Base-by-base conservation (phyloP, 1,140 invertebrate genomes). In the Hypsibius dujardini region DNA sequence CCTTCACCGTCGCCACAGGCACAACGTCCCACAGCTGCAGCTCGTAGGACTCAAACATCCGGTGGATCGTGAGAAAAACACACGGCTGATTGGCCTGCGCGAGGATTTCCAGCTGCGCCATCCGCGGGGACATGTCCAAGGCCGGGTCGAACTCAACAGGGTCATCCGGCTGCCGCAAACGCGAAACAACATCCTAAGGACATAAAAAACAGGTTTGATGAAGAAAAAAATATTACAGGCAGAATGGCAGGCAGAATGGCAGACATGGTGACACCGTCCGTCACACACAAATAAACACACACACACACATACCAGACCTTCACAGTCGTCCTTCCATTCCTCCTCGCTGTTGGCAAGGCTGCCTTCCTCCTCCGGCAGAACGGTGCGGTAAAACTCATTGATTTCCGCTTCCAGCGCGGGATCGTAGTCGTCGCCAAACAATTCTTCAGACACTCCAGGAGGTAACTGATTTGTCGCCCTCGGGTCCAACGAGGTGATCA, bases 41-140 rank as follows among this genome's bases (percentile, higher is more conserved):
- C 42, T 67, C 62, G 62, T 14, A 67, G 7, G 42, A 67, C 62
- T 67, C 7, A 42, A 67, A 67, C 62, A 67, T 67, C 45, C 62
- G 62, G 42, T 42, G 62, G 42, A 67, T 42, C 7, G 62, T 67
- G 3, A 67, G 3, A 67, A 67, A 67, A 3, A 67, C 62, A 42
- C 42, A 14, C 42, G 7, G 42, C 42, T 14, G 3, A 7, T 42
- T 42, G 45, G 7, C 3, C 42, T 67, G 7, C 42, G 62, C 3
- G 3, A 67, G 62, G 3, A 14, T 7, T 67, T 67, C 62, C 7
- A 67, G 7, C 42, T 67, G 62, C 42, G 42, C 50, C 50, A 42
- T 14, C 7, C 62, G 42, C 42, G 62, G n/a, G n/a, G n/a, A n/a
- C n/a, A n/a, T n/a, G n/a, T n/a, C n/a, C n/a, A n/a, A n/a, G n/a